These are phyloP conservation scores for Mellilla xanthometata DNA, from an alignment of 2,888 invertebrate species.

Conservation along the genomic window DNA sequence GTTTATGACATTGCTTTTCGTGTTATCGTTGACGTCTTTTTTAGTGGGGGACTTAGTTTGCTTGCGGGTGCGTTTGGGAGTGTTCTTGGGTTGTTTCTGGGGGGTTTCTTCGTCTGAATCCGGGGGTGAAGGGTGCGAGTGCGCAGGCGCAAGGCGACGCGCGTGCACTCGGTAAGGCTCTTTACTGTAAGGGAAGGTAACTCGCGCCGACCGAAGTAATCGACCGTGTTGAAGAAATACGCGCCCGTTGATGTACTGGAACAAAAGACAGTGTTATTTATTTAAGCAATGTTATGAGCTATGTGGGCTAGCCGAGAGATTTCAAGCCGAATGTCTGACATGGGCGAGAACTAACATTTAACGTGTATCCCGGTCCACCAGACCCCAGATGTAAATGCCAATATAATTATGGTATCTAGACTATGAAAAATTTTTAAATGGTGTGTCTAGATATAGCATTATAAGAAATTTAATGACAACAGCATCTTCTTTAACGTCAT, in stretches of 20 bases:
- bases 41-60: slow-evolving; percentile 71
- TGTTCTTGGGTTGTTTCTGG: slow-evolving; percentile 33
- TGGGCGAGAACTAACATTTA: too few relatives aligned
- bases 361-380: too few relatives aligned
- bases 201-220: slow-evolving; percentile 85
- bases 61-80: slow-evolving; percentile 62
- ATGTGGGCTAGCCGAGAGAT: too few relatives aligned
- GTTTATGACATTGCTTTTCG: slow-evolving; percentile 52
- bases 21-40: slow-evolving; percentile 71
- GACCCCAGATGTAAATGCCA: too few relatives aligned
- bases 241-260: slow-evolving; percentile 89
- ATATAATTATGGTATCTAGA: too few relatives aligned
- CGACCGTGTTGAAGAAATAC: slow-evolving; percentile 88
- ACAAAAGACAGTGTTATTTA: slow-evolving; percentile 29
- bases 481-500: too few relatives aligned
- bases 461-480: too few relatives aligned
- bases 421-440: too few relatives aligned
- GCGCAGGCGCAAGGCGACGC: slow-evolving; percentile 59
- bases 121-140: slow-evolving; percentile 54
- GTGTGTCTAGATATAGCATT: too few relatives aligned
- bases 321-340: too few relatives aligned
- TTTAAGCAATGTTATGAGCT: too few relatives aligned
- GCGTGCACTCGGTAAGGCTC: slow-evolving; percentile 71
- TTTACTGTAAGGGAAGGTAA: slow-evolving; percentile 76
- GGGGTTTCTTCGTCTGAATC: slow-evolving; percentile 63